Percentiles rank a stretch among this genome's conserved stretches.
phyloP scores from a whole-genome alignment of 2,113 vertebrate genomes.

The Clarias magur region DNA sequence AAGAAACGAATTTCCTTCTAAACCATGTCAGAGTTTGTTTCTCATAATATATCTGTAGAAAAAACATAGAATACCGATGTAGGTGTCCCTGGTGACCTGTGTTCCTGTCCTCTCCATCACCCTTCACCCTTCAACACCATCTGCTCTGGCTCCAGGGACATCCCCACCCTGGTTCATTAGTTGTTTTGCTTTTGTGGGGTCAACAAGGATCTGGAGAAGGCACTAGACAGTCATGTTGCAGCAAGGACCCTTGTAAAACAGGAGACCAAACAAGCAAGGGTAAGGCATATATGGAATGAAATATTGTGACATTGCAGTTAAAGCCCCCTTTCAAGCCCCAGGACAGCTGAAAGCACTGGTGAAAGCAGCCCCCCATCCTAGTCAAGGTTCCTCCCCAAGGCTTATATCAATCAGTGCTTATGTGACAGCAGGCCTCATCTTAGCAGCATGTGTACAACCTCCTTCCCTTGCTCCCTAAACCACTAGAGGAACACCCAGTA shows the following conservation, averaged over 20 bases:
- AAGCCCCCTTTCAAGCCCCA: slow-evolving; percentile 19
- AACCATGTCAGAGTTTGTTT: neutral
- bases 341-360: slow-evolving; percentile 37
- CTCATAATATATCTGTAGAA: slow-evolving; percentile 46
- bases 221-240: slow-evolving; percentile 67
- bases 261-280: slow-evolving; percentile 34
- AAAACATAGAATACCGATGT: slow-evolving; percentile 46
- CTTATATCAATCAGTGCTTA: slow-evolving; percentile 40
- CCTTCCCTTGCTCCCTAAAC: slow-evolving; percentile 30
- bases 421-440: slow-evolving; percentile 46
- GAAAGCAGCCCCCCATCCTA: slow-evolving; percentile 3
- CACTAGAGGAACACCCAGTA: slow-evolving; percentile 31
- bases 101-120: slow-evolving; percentile 47
- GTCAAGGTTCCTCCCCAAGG: slow-evolving; percentile 24
- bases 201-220: slow-evolving; percentile 54
- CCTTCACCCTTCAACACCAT: slow-evolving; percentile 57
- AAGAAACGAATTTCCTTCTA: neutral
- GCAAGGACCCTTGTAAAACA: slow-evolving; percentile 50
- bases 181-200: slow-evolving; percentile 41
- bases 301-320: slow-evolving; percentile 48
- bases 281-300: slow-evolving; percentile 43
- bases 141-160: slow-evolving; percentile 59
- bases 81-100: slow-evolving; percentile 37
- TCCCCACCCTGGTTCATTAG: slow-evolving; percentile 42
- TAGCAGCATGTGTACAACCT: slow-evolving; percentile 20